phyloP scores from a whole-genome alignment of 2,888 invertebrate species.

The Clanis bilineata region DNA sequence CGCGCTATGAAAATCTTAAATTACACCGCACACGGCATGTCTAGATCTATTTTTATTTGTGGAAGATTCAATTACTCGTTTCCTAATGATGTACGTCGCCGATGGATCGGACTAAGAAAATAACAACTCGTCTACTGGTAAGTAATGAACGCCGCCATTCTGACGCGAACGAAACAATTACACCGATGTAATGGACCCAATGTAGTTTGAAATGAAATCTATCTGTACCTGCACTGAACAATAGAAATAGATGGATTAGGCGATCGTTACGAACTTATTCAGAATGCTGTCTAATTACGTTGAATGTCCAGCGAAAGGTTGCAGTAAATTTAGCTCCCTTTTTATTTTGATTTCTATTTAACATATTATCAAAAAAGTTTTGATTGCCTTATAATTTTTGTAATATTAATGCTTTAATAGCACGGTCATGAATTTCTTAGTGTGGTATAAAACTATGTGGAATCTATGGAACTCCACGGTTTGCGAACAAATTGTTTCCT shows the following conservation, averaged over 20 bases:
- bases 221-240: constrained; percentile 13
- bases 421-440: no score
- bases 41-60: constrained; percentile 68
- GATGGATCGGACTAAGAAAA: constrained; percentile 50
- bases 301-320: neutral
- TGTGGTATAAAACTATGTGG: no score
- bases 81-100: constrained; percentile 55
- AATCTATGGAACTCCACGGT: no score
- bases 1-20: constrained; percentile 74
- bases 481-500: no score
- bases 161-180: constrained; percentile 45
- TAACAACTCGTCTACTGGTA: constrained; percentile 48
- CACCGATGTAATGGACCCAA: constrained; percentile 20
- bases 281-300: constrained; percentile 3
- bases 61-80: constrained; percentile 70
- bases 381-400: neutral
- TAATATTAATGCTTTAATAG: no score
- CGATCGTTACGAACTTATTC: neutral
- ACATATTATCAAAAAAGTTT: neutral
- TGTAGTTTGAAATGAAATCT: constrained; percentile 19
- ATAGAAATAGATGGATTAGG: constrained; percentile 13
- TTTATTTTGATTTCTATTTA: neutral
- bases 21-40: constrained; percentile 65
- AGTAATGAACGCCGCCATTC: constrained; percentile 45
- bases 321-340: neutral